Conservation (phyloP, 2,797 vertebrate genomes). For the Megaceryle alcyon region DNA sequence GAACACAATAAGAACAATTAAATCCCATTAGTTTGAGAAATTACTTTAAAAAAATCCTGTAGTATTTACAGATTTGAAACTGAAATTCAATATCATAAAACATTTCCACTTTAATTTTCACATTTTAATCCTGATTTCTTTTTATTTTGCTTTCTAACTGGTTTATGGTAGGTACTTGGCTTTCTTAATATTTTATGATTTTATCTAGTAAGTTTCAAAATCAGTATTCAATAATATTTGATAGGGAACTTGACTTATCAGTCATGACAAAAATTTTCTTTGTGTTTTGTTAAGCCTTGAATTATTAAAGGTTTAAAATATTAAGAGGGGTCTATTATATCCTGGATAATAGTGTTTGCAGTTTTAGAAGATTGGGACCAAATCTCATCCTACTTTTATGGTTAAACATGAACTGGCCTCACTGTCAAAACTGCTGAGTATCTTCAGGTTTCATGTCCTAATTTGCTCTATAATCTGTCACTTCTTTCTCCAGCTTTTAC, state of each 20-base stretch:
- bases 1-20: neutral
- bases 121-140: constrained; percentile 63
- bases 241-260: neutral
- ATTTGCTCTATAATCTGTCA: neutral
- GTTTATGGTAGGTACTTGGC: constrained; percentile 70
- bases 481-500: neutral
- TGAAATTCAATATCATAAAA: neutral
- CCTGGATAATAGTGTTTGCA: neutral
- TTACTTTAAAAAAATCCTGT: neutral
- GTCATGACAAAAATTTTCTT: neutral
- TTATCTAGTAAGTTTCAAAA: neutral
- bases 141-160: constrained; percentile 68
- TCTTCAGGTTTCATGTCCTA: neutral
- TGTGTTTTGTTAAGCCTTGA: neutral
- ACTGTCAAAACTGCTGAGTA: neutral
- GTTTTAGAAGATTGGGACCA: neutral
- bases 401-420: neutral
- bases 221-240: neutral
- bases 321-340: neutral
- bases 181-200: neutral
- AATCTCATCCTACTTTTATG: constrained; percentile 12
- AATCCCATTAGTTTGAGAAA: neutral
- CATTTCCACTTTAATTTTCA: neutral
- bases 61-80: neutral
- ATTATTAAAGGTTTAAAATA: neutral